A percentile compares a stretch with the other conserved stretches of the same genome.
Evolutionary conservation across 2,113 vertebrate species (phyloP).

Genomic region (Otis tarda): DNA sequence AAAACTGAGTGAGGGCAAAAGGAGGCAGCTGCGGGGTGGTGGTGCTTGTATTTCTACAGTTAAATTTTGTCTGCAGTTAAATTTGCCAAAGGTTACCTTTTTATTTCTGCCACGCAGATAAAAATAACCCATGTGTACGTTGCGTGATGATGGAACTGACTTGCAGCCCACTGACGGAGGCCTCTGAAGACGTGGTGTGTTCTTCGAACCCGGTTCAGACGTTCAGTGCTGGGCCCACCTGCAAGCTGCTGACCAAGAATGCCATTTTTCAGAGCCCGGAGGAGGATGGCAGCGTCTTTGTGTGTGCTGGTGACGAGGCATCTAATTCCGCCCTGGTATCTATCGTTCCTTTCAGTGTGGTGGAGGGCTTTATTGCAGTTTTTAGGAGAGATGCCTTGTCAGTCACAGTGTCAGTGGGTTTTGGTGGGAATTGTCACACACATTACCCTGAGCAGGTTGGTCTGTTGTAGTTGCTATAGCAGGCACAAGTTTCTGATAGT

Average conservation of each 20-base stretch:
- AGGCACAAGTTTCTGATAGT: neutral
- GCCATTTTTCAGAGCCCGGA: slow-evolving; percentile 88
- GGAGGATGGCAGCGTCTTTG: slow-evolving; percentile 78
- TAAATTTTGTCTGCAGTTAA: neutral
- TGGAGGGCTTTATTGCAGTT: neutral
- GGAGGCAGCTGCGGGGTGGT: neutral
- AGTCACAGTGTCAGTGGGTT: neutral
- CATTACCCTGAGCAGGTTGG: neutral
- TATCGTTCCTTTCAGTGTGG: neutral
- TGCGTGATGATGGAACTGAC: slow-evolving; percentile 91
- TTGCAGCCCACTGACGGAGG: slow-evolving; percentile 71
- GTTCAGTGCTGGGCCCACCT: slow-evolving; percentile 87
- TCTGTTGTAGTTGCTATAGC: neutral
- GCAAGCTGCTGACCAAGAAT: slow-evolving; percentile 93
- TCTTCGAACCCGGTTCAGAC: slow-evolving; percentile 87
- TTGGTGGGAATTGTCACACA: neutral
- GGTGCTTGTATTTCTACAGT: neutral
- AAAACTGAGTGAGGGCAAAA: neutral
- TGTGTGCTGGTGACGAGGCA: slow-evolving; percentile 92
- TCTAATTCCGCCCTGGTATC: slow-evolving; percentile 89
- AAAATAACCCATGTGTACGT: slow-evolving; percentile 81
- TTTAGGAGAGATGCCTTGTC: neutral
- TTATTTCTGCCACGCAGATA: slow-evolving; percentile 74
- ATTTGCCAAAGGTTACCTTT: neutral
- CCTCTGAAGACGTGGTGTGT: slow-evolving; percentile 75